These are phyloP conservation scores for Episyrphus balteatus DNA, from an alignment of 1,140 invertebrate genomes.

Conservation along the genomic window DNA sequence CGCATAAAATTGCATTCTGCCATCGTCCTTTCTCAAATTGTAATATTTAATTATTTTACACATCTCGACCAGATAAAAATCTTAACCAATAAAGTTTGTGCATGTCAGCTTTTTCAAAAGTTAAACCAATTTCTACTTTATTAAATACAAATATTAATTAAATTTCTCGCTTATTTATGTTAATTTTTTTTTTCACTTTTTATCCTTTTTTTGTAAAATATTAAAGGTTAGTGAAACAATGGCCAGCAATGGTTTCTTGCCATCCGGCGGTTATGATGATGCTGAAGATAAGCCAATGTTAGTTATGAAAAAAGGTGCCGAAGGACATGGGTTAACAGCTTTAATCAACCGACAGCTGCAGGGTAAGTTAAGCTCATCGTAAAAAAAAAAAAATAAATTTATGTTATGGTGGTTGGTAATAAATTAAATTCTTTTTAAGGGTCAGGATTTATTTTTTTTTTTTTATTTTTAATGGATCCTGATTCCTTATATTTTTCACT, in stretches of 20 bases:
- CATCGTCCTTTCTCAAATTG: not conserved
- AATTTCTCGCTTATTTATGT: not conserved
- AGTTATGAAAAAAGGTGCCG: slow-evolving; percentile 60
- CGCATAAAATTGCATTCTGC: not conserved
- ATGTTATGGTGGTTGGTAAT: slow-evolving; percentile 3
- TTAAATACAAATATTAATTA: too few species aligned
- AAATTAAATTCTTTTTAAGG: too few species aligned
- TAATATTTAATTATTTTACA: not conserved
- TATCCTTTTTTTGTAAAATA: too few species aligned
- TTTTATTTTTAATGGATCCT: too few species aligned
- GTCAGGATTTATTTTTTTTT: too few species aligned
- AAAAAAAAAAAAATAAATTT: not conserved
- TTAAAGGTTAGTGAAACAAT: slow-evolving; percentile 65
- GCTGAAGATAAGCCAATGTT: slow-evolving; percentile 65
- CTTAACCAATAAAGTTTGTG: too few species aligned
- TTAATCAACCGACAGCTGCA: slow-evolving; percentile 63
- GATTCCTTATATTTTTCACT: not conserved
- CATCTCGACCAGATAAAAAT: too few species aligned
- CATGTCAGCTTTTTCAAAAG: too few species aligned
- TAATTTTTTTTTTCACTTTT: not conserved
- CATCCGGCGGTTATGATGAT: slow-evolving; percentile 56
- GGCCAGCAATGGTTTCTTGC: slow-evolving; percentile 58
- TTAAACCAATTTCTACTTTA: too few species aligned
- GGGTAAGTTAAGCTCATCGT: slow-evolving; percentile 41
- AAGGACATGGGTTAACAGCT: slow-evolving; percentile 63